These are phyloP conservation scores for Athripsodes cinereus DNA, from an alignment of 2,888 invertebrate species.

Conservation along the genomic window DNA sequence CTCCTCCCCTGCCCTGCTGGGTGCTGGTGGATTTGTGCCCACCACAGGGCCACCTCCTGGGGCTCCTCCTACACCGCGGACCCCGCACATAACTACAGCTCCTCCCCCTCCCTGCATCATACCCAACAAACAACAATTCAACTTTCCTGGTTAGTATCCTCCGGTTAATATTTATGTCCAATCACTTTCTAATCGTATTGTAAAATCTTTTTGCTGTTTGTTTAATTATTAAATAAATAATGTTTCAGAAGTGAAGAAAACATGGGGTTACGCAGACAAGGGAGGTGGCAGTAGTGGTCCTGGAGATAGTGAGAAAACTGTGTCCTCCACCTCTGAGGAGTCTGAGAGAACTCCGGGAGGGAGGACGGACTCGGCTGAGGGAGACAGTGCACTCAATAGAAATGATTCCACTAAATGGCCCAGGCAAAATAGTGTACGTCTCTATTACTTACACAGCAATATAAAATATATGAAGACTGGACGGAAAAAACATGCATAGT, in stretches of 20 bases:
- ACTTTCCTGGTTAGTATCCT: slow-evolving; percentile 61
- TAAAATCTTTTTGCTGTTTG: no score
- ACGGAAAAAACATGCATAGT: no score
- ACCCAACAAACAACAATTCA: slow-evolving; percentile 56
- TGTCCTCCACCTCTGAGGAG: slow-evolving; percentile 72
- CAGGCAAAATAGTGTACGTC: slow-evolving; percentile 72
- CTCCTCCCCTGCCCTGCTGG: slow-evolving; percentile 79
- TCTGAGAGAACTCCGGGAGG: slow-evolving; percentile 68
- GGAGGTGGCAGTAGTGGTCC: slow-evolving; percentile 28
- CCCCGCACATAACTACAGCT: slow-evolving; percentile 26
- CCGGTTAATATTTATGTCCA: no score
- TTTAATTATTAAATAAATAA: no score
- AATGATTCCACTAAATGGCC: slow-evolving; percentile 57
- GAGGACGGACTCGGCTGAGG: slow-evolving; percentile 42
- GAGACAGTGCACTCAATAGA: slow-evolving; percentile 35
- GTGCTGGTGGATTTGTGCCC: slow-evolving; percentile 40
- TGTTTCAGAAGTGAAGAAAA: slow-evolving; percentile 36
- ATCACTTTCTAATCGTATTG: no score
- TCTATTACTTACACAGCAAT: not conserved
- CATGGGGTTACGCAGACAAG: slow-evolving; percentile 29
- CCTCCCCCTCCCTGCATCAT: slow-evolving; percentile 15
- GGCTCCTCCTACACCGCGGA: slow-evolving; percentile 33
- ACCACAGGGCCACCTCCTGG: slow-evolving; percentile 38
- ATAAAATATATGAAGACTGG: no score
- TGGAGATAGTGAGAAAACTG: slow-evolving; percentile 62